Conservation (phyloP, 2,797 vertebrate genomes). For the Sebastes steindachneri region DNA sequence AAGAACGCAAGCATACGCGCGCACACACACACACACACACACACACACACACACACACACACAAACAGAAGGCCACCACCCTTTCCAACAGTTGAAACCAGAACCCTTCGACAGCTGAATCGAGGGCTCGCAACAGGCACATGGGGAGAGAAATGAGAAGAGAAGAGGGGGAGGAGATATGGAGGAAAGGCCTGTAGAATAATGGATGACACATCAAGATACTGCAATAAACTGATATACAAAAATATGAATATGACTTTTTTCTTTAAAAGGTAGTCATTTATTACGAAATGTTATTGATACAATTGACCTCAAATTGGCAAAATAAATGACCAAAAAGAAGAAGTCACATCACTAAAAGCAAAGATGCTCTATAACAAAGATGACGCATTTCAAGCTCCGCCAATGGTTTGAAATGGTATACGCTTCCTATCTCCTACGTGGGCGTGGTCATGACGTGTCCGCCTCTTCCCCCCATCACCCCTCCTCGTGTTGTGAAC, state of each 20-base stretch:
- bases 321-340: not conserved
- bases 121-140: conserved; percentile 34
- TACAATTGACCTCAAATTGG: not conserved
- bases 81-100: conserved; percentile 69
- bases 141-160: conserved; percentile 16
- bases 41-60: not conserved
- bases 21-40: not conserved
- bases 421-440: too few species aligned
- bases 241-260: not conserved
- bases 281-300: not conserved
- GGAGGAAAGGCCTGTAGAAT: conserved; percentile 7
- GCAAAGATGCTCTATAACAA: too few species aligned
- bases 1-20: not conserved
- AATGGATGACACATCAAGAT: not conserved
- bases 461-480: too few species aligned
- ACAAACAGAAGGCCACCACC: not conserved
- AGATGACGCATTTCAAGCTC: too few species aligned
- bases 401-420: too few species aligned
- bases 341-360: not conserved
- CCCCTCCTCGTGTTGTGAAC: too few species aligned
- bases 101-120: conserved; percentile 79
- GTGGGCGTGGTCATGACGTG: too few species aligned
- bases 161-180: conserved; percentile 9
- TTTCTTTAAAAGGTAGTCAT: not conserved
- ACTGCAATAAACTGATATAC: not conserved